Evolutionary conservation across 2,888 invertebrate species (phyloP), one percentile per base, ranked within the genome.

Genomic region (Pachymerium ferrugineum): DNA sequence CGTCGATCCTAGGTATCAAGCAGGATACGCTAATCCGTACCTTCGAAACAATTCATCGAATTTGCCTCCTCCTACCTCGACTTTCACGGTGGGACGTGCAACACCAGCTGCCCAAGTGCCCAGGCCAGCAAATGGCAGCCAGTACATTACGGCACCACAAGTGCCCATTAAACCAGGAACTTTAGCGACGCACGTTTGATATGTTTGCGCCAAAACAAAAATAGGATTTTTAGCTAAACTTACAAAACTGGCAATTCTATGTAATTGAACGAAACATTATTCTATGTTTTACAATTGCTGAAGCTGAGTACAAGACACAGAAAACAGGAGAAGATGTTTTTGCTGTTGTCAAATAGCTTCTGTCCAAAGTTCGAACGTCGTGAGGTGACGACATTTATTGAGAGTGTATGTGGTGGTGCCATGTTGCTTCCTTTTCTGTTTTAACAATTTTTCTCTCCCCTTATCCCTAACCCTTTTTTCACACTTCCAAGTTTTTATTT

Each of bases 1-100:
- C 16, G 89, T 94, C 30, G 94, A 94, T 82, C 93, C 93, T 1
- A 86, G 93, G 77, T 94, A 91, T 82, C 93, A 92, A 72, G 94
- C 94, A 38, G 90, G 92, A 6, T 94, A 94, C 80, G 83, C 82
- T 74, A 94, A 94, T 83, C 94, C 94, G 0, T 94, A 94, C 83
- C 85, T 93, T 77, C 86, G 93, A 80, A 88, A 88, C 75, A 80
- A 81, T 35, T 88, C 88, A 70, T 88, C 86, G 76, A 86, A 84
- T 76, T 81, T 80, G 70, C 80, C 85, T 33, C 84, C 84, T 29
- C 83, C 80, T 1, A 72, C 74, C 19, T 31, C 62, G 31, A 73
- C 62, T 69, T 70, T 19, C 28, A 68, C 75, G 69, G 74, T 68
- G 38, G 70, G 73, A 33, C 33, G 68, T 69, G 72, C 47, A 28